phyloP scores from a whole-genome alignment of 1,140 invertebrate genomes.

The Hyles euphorbiae region DNA sequence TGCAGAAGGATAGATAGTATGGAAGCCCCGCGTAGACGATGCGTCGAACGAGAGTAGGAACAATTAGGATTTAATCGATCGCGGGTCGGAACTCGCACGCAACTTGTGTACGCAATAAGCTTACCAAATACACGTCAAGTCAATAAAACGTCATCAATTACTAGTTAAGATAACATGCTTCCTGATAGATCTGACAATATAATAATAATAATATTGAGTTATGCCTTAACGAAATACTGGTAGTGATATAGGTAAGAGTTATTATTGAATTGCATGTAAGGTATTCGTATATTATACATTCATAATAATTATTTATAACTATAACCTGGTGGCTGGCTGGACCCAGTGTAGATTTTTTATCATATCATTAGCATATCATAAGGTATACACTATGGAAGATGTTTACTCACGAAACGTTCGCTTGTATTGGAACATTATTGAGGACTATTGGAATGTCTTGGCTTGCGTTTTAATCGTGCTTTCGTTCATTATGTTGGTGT shows the following conservation, averaged over 20 bases:
- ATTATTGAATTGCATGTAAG: slow-evolving; percentile 61
- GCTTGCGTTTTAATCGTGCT: slow-evolving; percentile 7
- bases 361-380: slow-evolving; percentile 72
- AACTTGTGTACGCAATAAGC: slow-evolving; percentile 14
- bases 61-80: neutral
- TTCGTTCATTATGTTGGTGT: slow-evolving; percentile 7
- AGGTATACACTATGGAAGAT: slow-evolving; percentile 35
- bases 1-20: too few species aligned
- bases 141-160: slow-evolving; percentile 64
- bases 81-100: neutral
- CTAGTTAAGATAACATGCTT: slow-evolving; percentile 69
- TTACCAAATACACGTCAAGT: slow-evolving; percentile 36
- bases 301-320: slow-evolving; percentile 36
- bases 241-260: slow-evolving; percentile 63
- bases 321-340: slow-evolving; percentile 44
- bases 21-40: too few species aligned
- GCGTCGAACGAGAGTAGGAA: too few species aligned
- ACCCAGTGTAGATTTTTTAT: slow-evolving; percentile 67
- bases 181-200: slow-evolving; percentile 74
- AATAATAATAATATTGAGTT: slow-evolving; percentile 46
- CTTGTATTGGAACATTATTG: slow-evolving; percentile 14
- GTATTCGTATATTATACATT: slow-evolving; percentile 29
- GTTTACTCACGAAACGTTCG: slow-evolving; percentile 20
- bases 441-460: slow-evolving; percentile 6
- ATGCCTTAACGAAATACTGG: slow-evolving; percentile 64